Evolutionary conservation across 2,797 vertebrate genomes (phyloP), one percentile per base, ranked within the genome.

Genomic region (Enteromius paludinosus): DNA sequence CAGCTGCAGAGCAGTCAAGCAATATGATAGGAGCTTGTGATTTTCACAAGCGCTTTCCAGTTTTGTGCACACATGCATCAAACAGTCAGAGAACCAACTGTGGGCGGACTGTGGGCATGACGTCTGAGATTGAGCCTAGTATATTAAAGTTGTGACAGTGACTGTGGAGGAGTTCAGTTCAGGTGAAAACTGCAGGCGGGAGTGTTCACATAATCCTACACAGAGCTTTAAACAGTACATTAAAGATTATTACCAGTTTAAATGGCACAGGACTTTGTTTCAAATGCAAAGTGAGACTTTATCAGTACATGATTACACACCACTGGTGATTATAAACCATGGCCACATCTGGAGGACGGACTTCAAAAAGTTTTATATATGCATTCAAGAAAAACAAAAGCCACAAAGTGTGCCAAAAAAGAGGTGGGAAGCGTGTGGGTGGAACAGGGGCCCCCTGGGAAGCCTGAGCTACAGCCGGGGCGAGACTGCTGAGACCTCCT

Each of bases 381-480:
- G 28, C 49, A 20, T 30, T 66, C 4, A 81, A 81, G 54, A 64
- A 62, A 62, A 78, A 72, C 30, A 78, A 80, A 66, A 81, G 45
- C 17, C 12, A 33, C 15, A 33, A 71, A 79, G 52, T 71, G 79
- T n/a, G 70, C 74, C 66, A 81, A 52, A 81, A 84, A 89, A 87
- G 74, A 87, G 82, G 89, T 88, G 89, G 84, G 85, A 86, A 88
- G 82, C 85, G 66, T 76, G 86, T 85, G 87, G 86, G 83, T 75
- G 78, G 71, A 82, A 87, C 62, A 70, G 74, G 43, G 83, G 84
- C 59, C 88, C 83, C 68, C 45, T n/a, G 83, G 71, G 87, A 87
- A 59, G 43, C 25, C 33, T 79, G 86, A 90, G 83, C 65, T 86
- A 83, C 8, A 6, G 73, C 82, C 80, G 2, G 56, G 38, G 38